phyloP scores from a whole-genome alignment of 2,888 invertebrate species.

The Sarcophaga variegata region DNA sequence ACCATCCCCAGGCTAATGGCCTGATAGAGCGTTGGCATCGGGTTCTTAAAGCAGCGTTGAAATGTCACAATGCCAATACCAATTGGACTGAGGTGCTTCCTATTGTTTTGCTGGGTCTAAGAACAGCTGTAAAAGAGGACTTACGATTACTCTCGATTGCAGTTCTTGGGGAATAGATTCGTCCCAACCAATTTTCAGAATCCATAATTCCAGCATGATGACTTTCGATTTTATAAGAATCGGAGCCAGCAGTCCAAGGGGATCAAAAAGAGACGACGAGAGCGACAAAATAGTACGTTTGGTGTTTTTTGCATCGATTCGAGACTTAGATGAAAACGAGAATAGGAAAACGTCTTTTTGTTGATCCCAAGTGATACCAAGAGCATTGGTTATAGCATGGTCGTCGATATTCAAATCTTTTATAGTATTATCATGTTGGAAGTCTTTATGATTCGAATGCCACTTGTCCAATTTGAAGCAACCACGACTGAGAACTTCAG shows the following conservation, averaged over 20 bases:
- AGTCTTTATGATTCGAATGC: not conserved
- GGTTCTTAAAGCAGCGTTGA: too few species aligned
- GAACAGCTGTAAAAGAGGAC: too few species aligned
- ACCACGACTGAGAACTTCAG: conserved; percentile 1
- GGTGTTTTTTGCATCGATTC: not conserved
- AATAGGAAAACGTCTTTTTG: conserved; percentile 44
- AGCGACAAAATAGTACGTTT: conserved; percentile 7
- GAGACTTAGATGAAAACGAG: conserved; percentile 27
- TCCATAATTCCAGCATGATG: conserved; percentile 49
- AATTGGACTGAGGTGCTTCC: too few species aligned
- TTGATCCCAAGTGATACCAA: conserved; percentile 50
- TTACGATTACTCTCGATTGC: not conserved
- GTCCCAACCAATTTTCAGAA: conserved; percentile 45
- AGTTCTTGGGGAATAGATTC: conserved; percentile 47
- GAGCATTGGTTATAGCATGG: conserved; percentile 2
- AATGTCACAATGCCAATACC: too few species aligned
- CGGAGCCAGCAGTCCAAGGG: conserved; percentile 48
- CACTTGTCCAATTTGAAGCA: not conserved
- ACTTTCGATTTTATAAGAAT: conserved; percentile 42
- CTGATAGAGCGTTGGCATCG: too few species aligned
- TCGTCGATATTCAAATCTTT: conserved; percentile 20
- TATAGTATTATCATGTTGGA: conserved; percentile 15
- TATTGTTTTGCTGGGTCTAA: too few species aligned
- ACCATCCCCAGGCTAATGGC: too few species aligned
- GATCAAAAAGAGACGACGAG: conserved; percentile 53